Evolutionary conservation across 2,888 invertebrate genomes (phyloP).

Genomic region (Mythimna loreyi): DNA sequence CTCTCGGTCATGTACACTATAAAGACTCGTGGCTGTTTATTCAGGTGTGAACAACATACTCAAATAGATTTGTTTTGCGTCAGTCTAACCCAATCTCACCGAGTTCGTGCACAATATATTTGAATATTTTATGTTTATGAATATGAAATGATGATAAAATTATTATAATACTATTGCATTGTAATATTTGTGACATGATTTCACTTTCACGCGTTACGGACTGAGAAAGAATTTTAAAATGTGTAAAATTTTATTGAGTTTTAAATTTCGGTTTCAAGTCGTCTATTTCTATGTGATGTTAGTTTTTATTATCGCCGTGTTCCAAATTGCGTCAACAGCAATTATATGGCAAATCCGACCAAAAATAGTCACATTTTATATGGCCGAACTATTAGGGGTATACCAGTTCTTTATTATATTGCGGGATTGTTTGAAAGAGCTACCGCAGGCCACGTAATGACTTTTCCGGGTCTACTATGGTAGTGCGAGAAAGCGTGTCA

Average conservation of each 20-base stretch:
- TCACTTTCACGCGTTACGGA: neutral
- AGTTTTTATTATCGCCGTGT: neutral
- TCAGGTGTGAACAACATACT: constrained; percentile 54
- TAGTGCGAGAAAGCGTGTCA: no score
- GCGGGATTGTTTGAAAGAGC: no score
- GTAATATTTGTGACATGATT: neutral
- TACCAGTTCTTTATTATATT: neutral
- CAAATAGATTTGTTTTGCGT: constrained; percentile 36
- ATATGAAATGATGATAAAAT: neutral
- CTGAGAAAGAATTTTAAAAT: neutral
- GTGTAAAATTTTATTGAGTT: neutral
- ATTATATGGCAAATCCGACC: no score
- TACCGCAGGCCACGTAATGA: no score
- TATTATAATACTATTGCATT: neutral
- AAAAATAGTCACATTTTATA: no score
- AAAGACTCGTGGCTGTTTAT: constrained; percentile 40
- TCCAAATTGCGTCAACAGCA: no score
- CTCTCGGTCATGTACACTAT: constrained; percentile 3
- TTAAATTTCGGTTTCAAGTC: neutral
- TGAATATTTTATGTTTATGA: constrained; percentile 10
- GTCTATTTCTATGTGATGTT: neutral
- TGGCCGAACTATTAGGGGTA: no score
- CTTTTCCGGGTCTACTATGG: no score
- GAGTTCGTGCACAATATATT: constrained; percentile 2
- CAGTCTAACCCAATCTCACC: constrained; percentile 2